Conservation (phyloP, 2,113 vertebrate genomes). For the Hemicordylus capensis region DNA sequence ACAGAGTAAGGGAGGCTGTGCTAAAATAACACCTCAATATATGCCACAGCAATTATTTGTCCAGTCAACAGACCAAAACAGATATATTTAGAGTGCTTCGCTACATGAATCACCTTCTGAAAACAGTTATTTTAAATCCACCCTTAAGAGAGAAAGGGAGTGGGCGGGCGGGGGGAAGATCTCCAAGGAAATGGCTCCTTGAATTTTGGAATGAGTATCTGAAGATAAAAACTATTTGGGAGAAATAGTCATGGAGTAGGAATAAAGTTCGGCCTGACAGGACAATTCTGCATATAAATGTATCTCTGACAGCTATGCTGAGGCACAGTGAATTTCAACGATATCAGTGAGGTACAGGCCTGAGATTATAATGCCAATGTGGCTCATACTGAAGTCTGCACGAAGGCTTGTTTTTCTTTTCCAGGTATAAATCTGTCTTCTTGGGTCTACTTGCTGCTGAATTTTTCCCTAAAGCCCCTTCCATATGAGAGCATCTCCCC, state of each 20-base stretch:
- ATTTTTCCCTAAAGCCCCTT: slow-evolving; percentile 13
- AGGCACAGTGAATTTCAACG: background rate
- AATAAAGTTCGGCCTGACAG: background rate
- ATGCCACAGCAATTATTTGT: background rate
- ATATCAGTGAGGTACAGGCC: background rate
- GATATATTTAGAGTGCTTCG: background rate
- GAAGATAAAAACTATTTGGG: background rate
- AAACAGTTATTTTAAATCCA: background rate
- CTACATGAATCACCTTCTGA: background rate
- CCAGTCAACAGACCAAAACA: background rate
- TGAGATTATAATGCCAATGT: background rate
- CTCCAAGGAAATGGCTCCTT: background rate
- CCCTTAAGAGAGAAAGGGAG: background rate
- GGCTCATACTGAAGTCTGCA: background rate
- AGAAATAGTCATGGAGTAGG: background rate
- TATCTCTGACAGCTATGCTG: background rate
- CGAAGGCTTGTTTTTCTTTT: background rate
- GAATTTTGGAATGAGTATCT: background rate
- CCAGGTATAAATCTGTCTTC: background rate
- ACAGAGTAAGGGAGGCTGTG: background rate
- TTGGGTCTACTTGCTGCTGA: slow-evolving; percentile 13
- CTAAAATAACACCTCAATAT: background rate
- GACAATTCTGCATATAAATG: background rate
- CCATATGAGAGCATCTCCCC: background rate
- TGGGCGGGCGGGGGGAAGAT: too few relatives aligned